Percentiles rank a stretch among this genome's conserved stretches.
phyloP scores from a whole-genome alignment of 2,797 vertebrate species.

The Neosilurus hyrtlii region DNA sequence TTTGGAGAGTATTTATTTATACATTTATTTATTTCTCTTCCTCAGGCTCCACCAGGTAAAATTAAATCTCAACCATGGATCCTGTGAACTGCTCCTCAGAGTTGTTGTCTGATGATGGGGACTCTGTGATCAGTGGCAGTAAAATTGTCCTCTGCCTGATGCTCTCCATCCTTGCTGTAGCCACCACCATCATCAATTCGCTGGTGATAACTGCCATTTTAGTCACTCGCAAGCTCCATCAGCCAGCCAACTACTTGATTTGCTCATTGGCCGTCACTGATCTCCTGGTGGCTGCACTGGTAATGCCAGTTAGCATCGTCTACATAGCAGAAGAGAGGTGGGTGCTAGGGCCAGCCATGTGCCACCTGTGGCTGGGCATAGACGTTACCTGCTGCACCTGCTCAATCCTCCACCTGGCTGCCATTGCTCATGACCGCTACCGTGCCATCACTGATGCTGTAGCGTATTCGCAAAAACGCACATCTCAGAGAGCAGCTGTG shows the following conservation, averaged over 20 bases:
- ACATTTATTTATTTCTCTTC: not conserved
- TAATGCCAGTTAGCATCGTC: constrained; percentile 97
- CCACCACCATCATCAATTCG: constrained; percentile 94
- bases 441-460: constrained; percentile 94
- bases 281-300: constrained; percentile 92
- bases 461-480: constrained; percentile 92
- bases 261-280: constrained; percentile 95
- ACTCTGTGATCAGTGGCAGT: constrained; percentile 63
- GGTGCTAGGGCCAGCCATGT: constrained; percentile 90
- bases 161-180: constrained; percentile 87
- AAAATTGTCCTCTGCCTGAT: constrained; percentile 88
- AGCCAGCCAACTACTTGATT: constrained; percentile 97
- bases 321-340: constrained; percentile 92
- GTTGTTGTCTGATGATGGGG: constrained; percentile 32
- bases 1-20: not conserved
- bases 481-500: constrained; percentile 82
- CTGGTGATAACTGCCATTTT: constrained; percentile 95
- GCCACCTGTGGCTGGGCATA: constrained; percentile 92
- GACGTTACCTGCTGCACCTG: constrained; percentile 96
- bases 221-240: constrained; percentile 92
- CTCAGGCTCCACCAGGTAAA: constrained; percentile 4
- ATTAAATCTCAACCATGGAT: constrained; percentile 37
- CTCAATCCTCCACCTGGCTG: constrained; percentile 93
- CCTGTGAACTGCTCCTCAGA: constrained; percentile 40
- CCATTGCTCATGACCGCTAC: constrained; percentile 93